phyloP scores from a whole-genome alignment of 1,140 invertebrate species.

The Dendrolimus punctatus region DNA sequence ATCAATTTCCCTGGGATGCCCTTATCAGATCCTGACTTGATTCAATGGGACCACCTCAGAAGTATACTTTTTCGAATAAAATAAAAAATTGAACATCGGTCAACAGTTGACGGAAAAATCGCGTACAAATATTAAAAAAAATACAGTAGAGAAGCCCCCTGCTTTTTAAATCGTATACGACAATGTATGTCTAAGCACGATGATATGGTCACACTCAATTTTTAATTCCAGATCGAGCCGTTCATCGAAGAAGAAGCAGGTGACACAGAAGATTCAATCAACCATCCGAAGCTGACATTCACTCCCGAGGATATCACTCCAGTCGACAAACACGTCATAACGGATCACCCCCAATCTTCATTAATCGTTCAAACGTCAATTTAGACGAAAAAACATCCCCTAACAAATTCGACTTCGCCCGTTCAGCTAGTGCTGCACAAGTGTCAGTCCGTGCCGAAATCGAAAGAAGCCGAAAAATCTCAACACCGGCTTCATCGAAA shows the following conservation, averaged over 20 bases:
- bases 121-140: too few relatives aligned
- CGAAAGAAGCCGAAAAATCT: constrained; percentile 53
- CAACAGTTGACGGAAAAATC: too few relatives aligned
- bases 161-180: too few relatives aligned
- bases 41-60: too few relatives aligned
- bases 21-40: too few relatives aligned
- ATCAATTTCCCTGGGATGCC: too few relatives aligned
- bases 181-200: too few relatives aligned
- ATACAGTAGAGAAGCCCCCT: too few relatives aligned
- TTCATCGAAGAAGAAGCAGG: constrained; percentile 45
- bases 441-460: constrained; percentile 33
- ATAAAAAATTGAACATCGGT: too few relatives aligned
- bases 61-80: too few relatives aligned
- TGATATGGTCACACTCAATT: not conserved
- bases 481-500: constrained; percentile 42
- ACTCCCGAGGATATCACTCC: constrained; percentile 37
- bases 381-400: constrained; percentile 29
- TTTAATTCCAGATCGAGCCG: constrained; percentile 41
- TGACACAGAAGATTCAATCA: constrained; percentile 25
- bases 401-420: constrained; percentile 49
- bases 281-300: constrained; percentile 37
- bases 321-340: constrained; percentile 28
- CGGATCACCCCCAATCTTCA: constrained; percentile 45
- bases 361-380: constrained; percentile 32
- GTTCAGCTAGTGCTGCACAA: constrained; percentile 70